Base-by-base conservation (phyloP, 2,797 vertebrate genomes). In the Tarsius wallacei region DNA sequence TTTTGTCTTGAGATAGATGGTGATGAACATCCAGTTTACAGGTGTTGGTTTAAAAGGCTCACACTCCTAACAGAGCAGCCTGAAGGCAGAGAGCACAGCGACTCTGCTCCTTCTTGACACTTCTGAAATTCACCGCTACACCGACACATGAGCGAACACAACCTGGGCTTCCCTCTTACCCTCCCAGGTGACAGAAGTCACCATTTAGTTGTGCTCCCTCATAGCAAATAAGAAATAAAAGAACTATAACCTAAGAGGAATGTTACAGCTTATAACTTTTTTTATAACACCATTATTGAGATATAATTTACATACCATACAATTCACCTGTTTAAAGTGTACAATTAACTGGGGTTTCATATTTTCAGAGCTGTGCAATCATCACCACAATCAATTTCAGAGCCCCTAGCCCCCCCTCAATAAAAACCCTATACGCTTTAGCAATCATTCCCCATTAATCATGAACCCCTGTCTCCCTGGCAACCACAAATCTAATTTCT, bases 91-190 rank as follows among this genome's bases (percentile, higher is more conserved):
- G 6, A 16, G 21, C 33, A 59, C 17, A 28, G 1, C 1, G 3
- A 0, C 7, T 64, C 31, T 42, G 3, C 17, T 16, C 5, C 5
- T 2, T 53, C 77, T 31, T n/a, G 9, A 49, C 55, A 2, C 5
- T 59, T 88, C 33, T 26, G 22, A 47, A 51, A 49, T 28, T 36
- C 28, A 12, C n/a, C 36, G 7, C 14, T 7, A 3, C 28, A 61
- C n/a, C 70, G 26, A 6, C 12, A 0, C 24, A 22, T 19, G 22
- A 9, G 11, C 42, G 55, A 3, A 14, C 14, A 15, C 11, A 49
- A 47, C 2, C 63, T 19, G 5, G 0, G 0, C 36, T n/a, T 1
- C 26, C 4, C 6, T 55, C 63, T 47, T 7, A 14, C 21, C 14
- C 3, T 83, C 28, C 74, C 36, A 80, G 70, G 7, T 71, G 76